phyloP scores from a whole-genome alignment of 2,888 invertebrate genomes.

The Cosmopolites sordidus region DNA sequence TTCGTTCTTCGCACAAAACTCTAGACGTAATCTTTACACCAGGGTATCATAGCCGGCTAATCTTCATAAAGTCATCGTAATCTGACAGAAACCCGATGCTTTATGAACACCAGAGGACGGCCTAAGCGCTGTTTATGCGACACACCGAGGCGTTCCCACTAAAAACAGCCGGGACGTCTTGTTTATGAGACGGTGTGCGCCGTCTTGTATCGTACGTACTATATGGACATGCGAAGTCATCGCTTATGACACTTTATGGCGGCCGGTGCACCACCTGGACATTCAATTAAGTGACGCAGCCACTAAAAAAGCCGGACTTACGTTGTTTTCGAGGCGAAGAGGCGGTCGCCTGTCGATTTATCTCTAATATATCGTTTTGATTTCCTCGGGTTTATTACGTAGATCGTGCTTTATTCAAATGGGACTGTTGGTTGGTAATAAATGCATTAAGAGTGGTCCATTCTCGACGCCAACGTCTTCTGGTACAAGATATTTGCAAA shows the following conservation, averaged over 20 bases:
- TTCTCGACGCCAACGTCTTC: neutral
- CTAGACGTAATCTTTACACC: too few species aligned
- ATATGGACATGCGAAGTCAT: slow-evolving; percentile 41
- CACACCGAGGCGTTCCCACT: slow-evolving; percentile 2
- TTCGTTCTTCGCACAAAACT: neutral
- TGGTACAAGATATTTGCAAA: neutral
- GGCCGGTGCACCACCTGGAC: slow-evolving; percentile 38
- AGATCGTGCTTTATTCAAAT: neutral
- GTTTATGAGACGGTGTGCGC: slow-evolving; percentile 9
- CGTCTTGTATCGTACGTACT: slow-evolving; percentile 41
- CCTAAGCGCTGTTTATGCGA: slow-evolving; percentile 38
- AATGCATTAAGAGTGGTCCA: neutral
- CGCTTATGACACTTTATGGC: slow-evolving; percentile 40
- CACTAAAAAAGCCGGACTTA: slow-evolving; percentile 16
- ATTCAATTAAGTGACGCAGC: slow-evolving; percentile 33
- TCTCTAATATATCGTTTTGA: slow-evolving; percentile 23
- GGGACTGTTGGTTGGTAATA: neutral
- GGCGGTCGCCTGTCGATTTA: slow-evolving; percentile 25
- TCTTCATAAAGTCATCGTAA: slow-evolving; percentile 30
- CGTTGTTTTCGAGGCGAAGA: slow-evolving; percentile 22
- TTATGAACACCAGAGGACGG: slow-evolving; percentile 37
- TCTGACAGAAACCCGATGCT: slow-evolving; percentile 34
- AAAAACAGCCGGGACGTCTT: neutral
- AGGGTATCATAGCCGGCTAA: slow-evolving; percentile 5
- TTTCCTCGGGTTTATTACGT: slow-evolving; percentile 17